These are phyloP conservation scores for Sarcophilus harrisii DNA, from an alignment of 2,797 vertebrate species.

Conservation along the genomic window DNA sequence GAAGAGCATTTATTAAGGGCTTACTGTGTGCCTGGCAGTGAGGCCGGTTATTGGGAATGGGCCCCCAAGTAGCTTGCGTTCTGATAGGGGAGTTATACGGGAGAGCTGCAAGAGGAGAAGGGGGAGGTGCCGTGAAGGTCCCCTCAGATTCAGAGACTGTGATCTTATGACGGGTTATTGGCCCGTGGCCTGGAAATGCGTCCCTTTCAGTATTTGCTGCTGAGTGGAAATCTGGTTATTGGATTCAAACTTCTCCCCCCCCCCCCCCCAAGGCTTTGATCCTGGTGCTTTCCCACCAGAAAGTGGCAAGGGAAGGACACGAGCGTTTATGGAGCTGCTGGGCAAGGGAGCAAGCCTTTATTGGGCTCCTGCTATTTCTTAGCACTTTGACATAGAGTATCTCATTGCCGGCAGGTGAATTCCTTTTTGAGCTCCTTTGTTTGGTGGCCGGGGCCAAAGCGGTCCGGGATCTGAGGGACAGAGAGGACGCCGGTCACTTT, in stretches of 20 bases:
- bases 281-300: neutral
- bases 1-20: neutral
- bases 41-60: neutral
- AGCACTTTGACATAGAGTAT: slow-evolving; percentile 2
- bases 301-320: neutral
- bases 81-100: neutral
- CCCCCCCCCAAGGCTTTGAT: neutral
- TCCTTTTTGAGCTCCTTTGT: slow-evolving; percentile 66
- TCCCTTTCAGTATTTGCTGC: neutral
- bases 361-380: no score
- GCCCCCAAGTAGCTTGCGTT: neutral
- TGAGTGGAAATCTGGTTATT: neutral
- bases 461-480: slow-evolving; percentile 81
- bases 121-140: neutral
- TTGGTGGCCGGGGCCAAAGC: slow-evolving; percentile 40
- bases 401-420: slow-evolving; percentile 49
- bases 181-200: neutral
- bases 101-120: neutral
- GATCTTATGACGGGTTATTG: neutral
- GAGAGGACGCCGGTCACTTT: slow-evolving; percentile 86
- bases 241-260: slow-evolving; percentile 42
- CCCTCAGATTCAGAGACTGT: neutral
- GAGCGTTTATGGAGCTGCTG: neutral
- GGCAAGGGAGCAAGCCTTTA: no score
- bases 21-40: neutral